Evolutionary conservation across 2,113 vertebrate genomes (phyloP), one percentile per base, ranked within the genome.

Genomic region (Triplophysa dalaica): DNA sequence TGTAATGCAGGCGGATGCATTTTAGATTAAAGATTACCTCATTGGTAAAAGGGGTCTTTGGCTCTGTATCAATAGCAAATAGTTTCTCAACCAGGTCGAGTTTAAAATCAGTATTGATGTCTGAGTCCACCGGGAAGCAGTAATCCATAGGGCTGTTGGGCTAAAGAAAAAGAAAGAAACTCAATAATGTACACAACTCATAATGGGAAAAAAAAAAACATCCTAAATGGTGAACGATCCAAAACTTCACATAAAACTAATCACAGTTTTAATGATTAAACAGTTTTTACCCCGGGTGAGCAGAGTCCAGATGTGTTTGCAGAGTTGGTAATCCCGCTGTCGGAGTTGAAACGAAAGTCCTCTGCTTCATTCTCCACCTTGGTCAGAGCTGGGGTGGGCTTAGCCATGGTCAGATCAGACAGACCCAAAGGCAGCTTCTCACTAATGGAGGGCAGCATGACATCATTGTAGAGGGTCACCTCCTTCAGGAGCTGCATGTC

Each of bases 51-150:
- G 94, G 94, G 65, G 93, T 94, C 90, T 97, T 98, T 63, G 95
- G 93, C 79, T 98, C 95, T 45, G 96, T 95, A 85, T 98, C 97
- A 81, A 97, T 96, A 43, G 98, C 96, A 93, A 99, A 99, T 83
- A 99, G 92, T 86, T 96, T 99, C 91, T 98, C 98, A 83, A 99
- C 96, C 84, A 96, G 87, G 90, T 99, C 96, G 83, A 98, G 90
- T 91, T 98, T 99, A 87, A 98, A 98, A 80, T 96, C 96, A 43
- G 93, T 93, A 77, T 91, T 93, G 82, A 98, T 95, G 50, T 97
- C 96, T 16, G 94, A 94, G 82, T 98, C 96, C 13, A 82, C 82
- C 29, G 67, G 76, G 29, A 86, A 86, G 58, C 60, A 67, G 78
- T 96, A 96, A 80, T 95, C 93, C 17, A 93, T 84, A 6, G 94